Percentiles rank a stretch among this genome's conserved stretches.
These are phyloP conservation scores for Solenopsis invicta DNA, from an alignment of 1,140 invertebrate genomes.

Conservation along the genomic window DNA sequence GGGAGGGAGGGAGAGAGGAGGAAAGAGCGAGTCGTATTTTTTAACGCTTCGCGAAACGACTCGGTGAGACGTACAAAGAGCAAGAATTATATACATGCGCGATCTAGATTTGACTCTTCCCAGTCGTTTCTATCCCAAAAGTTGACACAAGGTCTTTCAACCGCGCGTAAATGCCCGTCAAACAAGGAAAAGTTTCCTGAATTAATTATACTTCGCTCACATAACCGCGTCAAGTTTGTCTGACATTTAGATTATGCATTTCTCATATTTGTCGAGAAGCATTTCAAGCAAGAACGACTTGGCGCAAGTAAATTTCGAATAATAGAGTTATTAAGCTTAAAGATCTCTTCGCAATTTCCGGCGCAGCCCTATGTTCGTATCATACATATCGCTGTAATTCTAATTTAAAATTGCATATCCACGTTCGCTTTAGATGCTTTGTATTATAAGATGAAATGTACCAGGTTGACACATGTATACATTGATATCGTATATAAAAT, in stretches of 20 bases:
- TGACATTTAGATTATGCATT: conserved; percentile 54
- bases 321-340: conserved; percentile 45
- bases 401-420: conserved; percentile 1
- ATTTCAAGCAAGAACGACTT: conserved; percentile 39
- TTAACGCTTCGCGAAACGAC: conserved; percentile 13
- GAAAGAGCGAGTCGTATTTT: conserved; percentile 25
- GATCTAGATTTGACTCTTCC: conserved; percentile 55
- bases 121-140: conserved; percentile 21
- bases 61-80: conserved; percentile 1
- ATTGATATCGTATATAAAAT: neutral
- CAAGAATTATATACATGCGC: conserved; percentile 29
- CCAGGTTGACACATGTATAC: neutral
- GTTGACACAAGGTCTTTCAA: conserved; percentile 50
- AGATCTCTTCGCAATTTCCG: conserved; percentile 8
- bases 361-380: neutral
- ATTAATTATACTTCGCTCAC: conserved; percentile 54
- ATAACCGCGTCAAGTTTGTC: conserved; percentile 52
- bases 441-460: neutral
- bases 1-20: no score
- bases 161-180: conserved; percentile 50
- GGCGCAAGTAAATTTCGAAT: conserved; percentile 42
- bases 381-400: neutral
- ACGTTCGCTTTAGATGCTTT: neutral
- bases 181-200: conserved; percentile 56
- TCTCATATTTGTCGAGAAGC: conserved; percentile 43